phyloP scores from a whole-genome alignment of 2,888 invertebrate genomes.

The Palloptera scutellata region DNA sequence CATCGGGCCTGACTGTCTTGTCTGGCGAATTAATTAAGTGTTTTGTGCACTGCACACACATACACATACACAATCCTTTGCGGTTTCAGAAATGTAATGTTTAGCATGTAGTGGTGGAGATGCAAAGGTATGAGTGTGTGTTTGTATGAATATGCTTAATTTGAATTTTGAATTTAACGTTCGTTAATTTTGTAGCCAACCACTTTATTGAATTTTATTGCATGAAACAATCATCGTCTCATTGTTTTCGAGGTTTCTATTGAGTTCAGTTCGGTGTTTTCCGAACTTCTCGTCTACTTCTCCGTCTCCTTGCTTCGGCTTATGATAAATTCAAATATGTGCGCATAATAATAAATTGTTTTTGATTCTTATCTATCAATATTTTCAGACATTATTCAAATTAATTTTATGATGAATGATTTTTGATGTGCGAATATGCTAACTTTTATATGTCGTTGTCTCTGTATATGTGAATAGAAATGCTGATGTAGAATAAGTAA shows the following conservation, averaged over 20 bases:
- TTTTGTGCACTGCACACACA: constrained; percentile 46
- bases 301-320: not conserved
- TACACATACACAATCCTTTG: constrained; percentile 51
- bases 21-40: constrained; percentile 60
- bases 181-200: constrained; percentile 11
- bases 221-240: not conserved
- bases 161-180: constrained; percentile 33
- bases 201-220: constrained; percentile 4
- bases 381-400: too few species aligned
- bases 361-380: too few species aligned
- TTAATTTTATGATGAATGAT: too few species aligned
- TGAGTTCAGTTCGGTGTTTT: not conserved
- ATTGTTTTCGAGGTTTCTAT: not conserved
- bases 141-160: constrained; percentile 11
- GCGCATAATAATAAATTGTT: not conserved
- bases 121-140: not conserved
- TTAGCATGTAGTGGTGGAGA: not conserved
- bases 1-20: constrained; percentile 33
- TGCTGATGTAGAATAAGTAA: too few species aligned
- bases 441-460: too few species aligned
- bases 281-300: not conserved
- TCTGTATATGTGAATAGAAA: too few species aligned
- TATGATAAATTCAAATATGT: not conserved
- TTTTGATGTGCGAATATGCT: too few species aligned
- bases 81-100: constrained; percentile 42